A percentile compares a stretch with the other conserved stretches of the same genome.
Conservation (phyloP, 2,113 vertebrate species). For the Physeter macrocephalus region DNA sequence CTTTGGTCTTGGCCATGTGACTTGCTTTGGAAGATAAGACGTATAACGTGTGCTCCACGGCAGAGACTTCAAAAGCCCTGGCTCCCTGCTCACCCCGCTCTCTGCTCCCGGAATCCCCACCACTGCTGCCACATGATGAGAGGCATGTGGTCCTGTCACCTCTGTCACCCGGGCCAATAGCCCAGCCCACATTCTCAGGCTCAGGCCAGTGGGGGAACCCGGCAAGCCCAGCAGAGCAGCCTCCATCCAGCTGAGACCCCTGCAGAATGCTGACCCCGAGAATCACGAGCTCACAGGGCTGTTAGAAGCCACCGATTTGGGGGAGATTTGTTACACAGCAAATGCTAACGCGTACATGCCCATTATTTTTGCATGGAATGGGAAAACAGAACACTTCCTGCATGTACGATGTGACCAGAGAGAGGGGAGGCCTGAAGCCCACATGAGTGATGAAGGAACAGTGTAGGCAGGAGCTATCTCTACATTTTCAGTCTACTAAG, state of each 20-base stretch:
- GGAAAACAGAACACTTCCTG: background rate
- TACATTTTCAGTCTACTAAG: background rate
- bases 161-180: background rate
- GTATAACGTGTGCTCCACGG: background rate
- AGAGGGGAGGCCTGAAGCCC: background rate
- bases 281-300: background rate
- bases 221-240: background rate
- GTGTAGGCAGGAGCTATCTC: background rate
- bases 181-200: background rate
- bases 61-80: background rate
- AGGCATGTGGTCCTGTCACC: background rate
- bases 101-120: background rate
- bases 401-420: background rate
- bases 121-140: background rate
- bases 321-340: background rate
- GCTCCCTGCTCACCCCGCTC: rapidly evolving
- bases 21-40: background rate
- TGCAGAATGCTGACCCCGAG: background rate
- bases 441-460: background rate
- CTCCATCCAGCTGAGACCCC: background rate
- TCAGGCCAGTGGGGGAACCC: background rate
- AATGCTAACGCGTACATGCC: background rate
- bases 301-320: background rate
- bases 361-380: background rate
- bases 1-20: background rate